Base-by-base conservation (phyloP, 2,888 invertebrate genomes). In the Mythimna loreyi region DNA sequence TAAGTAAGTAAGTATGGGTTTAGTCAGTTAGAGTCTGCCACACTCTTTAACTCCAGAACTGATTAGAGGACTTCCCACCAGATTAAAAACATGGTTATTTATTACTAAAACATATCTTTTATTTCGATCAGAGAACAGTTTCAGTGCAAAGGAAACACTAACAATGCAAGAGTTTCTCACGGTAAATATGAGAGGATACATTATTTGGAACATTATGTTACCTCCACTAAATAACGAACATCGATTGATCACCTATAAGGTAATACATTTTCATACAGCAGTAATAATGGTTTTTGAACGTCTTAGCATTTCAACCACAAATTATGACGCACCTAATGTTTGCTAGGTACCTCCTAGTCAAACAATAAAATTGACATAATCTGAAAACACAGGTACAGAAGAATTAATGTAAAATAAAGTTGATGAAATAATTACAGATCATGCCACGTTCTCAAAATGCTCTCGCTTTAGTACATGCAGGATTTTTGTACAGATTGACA, bases 401-500 rank as follows among this genome's bases (percentile, higher is more conserved):
- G 4, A 11, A 40, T 11, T 40, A 5, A 43, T 19, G 19, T 7
- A 2, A 40, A 16, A 40, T 43, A 6, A n/a, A 7, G n/a, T 45
- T 45, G 13, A 8, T 45, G 2, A 45, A 45, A 45, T 45, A 45
- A 16, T 89, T 86, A 28, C 85, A 98, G 97, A 97, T 98, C 60
- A 97, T 97, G 96, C 97, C 97, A 0, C 93, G 97, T 68, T 96
- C 97, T 1, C 97, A 97, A 92, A 97, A 97, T 85, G 97, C 97
- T 0, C 97, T 97, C 83, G 98, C 98, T 0, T 96, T 97, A 68
- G 97, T 98, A 0, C 97, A 98, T 85, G 97, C 97, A 19, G 98
- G 97, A 9, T 98, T 98, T 86, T 88, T 97, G 0, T 96, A 97
- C 60, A 86, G 89, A 82, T 59, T 92, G 3, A 69, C 78, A 21